Percentiles rank a stretch among this genome's conserved stretches.
phyloP scores from a whole-genome alignment of 2,888 invertebrate species.

The Drosophila nigritarsus region DNA sequence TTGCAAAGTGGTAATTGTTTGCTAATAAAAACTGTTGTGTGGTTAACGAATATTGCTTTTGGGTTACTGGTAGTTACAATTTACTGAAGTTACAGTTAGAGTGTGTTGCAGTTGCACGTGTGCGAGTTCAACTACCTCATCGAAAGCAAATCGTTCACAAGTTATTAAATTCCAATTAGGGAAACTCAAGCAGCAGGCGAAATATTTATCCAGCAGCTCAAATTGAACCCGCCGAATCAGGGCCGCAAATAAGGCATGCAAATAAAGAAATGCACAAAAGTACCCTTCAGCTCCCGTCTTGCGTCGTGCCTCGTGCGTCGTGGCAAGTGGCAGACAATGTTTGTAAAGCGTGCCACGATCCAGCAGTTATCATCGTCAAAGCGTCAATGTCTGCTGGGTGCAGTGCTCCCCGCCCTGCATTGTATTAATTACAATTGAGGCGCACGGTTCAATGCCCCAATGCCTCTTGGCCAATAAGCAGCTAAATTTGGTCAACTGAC shows the following conservation, averaged over 20 bases:
- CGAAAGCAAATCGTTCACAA: slow-evolving; percentile 34
- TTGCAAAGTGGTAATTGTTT: neutral
- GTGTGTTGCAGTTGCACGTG: neutral
- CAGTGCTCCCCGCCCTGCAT: slow-evolving; percentile 39
- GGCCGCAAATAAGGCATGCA: slow-evolving; percentile 33
- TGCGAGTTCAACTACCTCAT: slow-evolving; percentile 33
- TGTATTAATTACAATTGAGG: slow-evolving; percentile 21
- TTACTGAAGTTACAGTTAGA: neutral
- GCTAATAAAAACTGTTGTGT: neutral
- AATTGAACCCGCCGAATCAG: slow-evolving; percentile 50
- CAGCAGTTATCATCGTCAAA: slow-evolving; percentile 40
- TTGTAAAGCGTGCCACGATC: slow-evolving; percentile 55
- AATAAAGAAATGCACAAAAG: slow-evolving; percentile 6
- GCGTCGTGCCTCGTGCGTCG: too few species aligned
- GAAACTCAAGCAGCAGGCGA: slow-evolving; percentile 40
- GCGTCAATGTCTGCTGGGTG: slow-evolving; percentile 38
- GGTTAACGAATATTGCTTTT: neutral
- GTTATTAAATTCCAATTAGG: slow-evolving; percentile 57
- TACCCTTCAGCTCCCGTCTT: neutral
- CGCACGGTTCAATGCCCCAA: slow-evolving; percentile 41
- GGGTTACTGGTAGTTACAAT: neutral
- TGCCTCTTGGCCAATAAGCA: slow-evolving; percentile 37
- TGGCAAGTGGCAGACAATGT: slow-evolving; percentile 11
- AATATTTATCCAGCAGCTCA: slow-evolving; percentile 53
- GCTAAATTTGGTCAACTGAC: slow-evolving; percentile 35